phyloP scores from a whole-genome alignment of 2,113 vertebrate species.

The Boulengeromyrus knoepffleri region DNA sequence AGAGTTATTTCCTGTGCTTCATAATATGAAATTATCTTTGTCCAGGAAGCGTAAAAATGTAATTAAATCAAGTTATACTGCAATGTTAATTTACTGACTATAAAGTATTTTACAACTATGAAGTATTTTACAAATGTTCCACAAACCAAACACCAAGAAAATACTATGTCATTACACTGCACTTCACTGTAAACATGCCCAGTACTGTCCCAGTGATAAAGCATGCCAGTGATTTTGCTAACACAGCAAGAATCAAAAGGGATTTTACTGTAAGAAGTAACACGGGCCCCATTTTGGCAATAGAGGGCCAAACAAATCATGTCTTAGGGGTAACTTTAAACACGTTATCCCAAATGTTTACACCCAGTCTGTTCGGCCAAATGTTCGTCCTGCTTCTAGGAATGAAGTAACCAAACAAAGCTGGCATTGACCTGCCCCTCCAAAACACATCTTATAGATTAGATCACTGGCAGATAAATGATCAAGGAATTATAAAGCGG shows the following conservation, averaged over 20 bases:
- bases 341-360: conserved; percentile 1
- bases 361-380: background rate
- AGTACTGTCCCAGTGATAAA: background rate
- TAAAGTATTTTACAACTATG: background rate
- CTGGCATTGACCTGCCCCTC: background rate
- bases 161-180: background rate
- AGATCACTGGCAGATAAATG: background rate
- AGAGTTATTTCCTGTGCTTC: background rate
- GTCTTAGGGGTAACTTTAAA: background rate
- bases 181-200: background rate
- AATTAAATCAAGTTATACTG: background rate
- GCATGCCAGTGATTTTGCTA: background rate
- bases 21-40: background rate
- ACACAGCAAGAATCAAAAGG: background rate
- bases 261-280: background rate
- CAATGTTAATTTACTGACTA: background rate
- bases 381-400: background rate
- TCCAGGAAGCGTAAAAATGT: background rate
- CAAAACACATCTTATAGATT: background rate
- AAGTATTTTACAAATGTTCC: background rate
- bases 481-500: background rate
- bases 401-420: background rate
- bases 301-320: background rate
- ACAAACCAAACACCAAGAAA: background rate
- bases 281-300: background rate